Evolutionary conservation across 2,797 vertebrate genomes (phyloP).

Genomic region (Anguilla marmorata): DNA sequence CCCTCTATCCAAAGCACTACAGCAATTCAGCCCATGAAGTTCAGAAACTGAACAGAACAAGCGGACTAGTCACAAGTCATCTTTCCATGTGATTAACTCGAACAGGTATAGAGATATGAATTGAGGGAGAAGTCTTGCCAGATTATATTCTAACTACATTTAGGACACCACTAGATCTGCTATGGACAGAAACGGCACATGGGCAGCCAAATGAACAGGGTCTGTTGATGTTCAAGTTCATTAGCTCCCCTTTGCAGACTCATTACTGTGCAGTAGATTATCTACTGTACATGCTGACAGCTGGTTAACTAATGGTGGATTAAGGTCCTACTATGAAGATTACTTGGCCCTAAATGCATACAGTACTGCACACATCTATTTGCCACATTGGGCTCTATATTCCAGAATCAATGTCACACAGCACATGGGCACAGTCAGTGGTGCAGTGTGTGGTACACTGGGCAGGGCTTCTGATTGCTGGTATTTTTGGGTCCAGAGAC

Average conservation of each 20-base stretch:
- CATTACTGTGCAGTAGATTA: not conserved
- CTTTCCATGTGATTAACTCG: not conserved
- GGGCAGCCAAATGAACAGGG: not conserved
- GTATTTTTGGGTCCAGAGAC: no score
- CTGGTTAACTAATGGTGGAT: conserved; percentile 7
- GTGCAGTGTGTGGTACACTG: no score
- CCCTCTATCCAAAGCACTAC: not conserved
- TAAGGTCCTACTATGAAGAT: conserved; percentile 4
- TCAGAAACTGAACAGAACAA: not conserved
- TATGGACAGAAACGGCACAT: not conserved
- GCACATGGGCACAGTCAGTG: no score
- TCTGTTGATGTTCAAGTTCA: not conserved
- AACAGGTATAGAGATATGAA: not conserved
- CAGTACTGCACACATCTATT: not conserved
- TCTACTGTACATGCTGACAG: not conserved
- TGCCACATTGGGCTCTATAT: no score
- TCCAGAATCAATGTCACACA: no score
- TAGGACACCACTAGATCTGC: not conserved
- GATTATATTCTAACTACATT: not conserved
- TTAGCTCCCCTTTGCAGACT: not conserved
- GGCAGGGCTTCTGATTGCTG: no score
- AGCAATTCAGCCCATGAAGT: not conserved
- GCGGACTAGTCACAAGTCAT: not conserved
- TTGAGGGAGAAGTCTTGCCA: no score
- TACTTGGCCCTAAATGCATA: not conserved